phyloP scores from a whole-genome alignment of 2,888 invertebrate genomes.

The Limulus polyphemus region DNA sequence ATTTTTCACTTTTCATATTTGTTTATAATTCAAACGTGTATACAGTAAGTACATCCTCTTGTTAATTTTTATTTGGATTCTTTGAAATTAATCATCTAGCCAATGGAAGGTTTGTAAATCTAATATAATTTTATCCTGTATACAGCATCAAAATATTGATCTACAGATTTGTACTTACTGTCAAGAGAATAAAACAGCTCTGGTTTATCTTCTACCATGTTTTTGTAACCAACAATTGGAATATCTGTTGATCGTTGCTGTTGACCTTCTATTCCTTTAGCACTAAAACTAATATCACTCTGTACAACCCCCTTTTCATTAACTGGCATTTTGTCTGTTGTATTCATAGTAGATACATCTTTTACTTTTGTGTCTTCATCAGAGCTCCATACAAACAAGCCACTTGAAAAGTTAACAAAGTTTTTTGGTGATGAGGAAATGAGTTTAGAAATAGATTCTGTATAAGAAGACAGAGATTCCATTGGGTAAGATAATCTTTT shows the following conservation, averaged over 20 bases:
- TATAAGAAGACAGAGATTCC: constrained; percentile 32
- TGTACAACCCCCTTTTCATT: constrained; percentile 39
- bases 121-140: no score
- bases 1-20: no score
- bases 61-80: no score
- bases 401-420: constrained; percentile 91
- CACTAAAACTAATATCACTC: not conserved
- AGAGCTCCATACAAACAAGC: constrained; percentile 59
- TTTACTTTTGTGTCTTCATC: constrained; percentile 7
- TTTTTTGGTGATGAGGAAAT: constrained; percentile 73
- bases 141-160: no score
- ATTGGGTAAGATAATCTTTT: constrained; percentile 81
- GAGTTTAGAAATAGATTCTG: constrained; percentile 68
- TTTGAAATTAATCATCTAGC: no score
- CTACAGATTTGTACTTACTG: constrained; percentile 14
- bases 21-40: no score
- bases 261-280: constrained; percentile 32
- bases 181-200: constrained; percentile 22
- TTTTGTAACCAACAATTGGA: constrained; percentile 71
- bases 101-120: not conserved
- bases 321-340: constrained; percentile 4
- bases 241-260: constrained; percentile 40
- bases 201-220: constrained; percentile 74
- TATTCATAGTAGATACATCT: constrained; percentile 1
- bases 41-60: no score